Evolutionary conservation across 2,797 vertebrate genomes (phyloP).

Genomic region (Benthosema pterotum): DNA sequence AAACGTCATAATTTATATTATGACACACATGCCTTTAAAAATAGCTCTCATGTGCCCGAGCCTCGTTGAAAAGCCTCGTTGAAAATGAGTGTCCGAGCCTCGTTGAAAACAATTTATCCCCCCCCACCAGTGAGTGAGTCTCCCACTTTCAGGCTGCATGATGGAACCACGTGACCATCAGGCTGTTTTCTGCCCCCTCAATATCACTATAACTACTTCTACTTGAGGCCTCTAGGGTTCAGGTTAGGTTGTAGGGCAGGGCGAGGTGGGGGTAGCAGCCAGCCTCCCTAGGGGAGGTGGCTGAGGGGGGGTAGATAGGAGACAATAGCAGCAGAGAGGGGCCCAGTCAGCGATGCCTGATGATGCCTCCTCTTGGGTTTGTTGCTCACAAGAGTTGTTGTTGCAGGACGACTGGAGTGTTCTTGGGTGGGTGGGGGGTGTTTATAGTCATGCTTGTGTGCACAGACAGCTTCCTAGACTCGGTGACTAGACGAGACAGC

Average conservation of each 20-base stretch:
- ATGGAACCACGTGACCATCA: too few species aligned
- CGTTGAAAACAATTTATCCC: too few species aligned
- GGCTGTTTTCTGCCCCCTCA: too few species aligned
- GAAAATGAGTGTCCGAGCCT: too few species aligned
- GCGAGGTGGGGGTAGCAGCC: background rate
- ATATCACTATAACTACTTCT: too few species aligned
- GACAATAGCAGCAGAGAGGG: slow-evolving; percentile 45
- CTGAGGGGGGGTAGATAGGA: slow-evolving; percentile 9
- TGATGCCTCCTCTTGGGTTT: slow-evolving; percentile 25
- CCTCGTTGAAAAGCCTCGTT: too few species aligned
- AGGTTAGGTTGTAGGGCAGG: background rate
- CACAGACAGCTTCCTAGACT: slow-evolving; percentile 35
- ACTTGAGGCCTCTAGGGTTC: too few species aligned
- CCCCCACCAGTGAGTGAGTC: too few species aligned
- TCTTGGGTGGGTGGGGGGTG: background rate
- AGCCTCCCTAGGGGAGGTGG: background rate
- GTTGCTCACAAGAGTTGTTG: slow-evolving; percentile 39
- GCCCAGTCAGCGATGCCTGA: slow-evolving; percentile 53
- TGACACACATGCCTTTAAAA: too few species aligned
- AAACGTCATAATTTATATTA: too few species aligned
- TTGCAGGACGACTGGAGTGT: slow-evolving; percentile 1
- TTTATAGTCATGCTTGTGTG: slow-evolving; percentile 7
- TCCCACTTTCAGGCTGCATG: too few species aligned
- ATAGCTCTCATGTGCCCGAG: too few species aligned
- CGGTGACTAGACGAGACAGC: slow-evolving; percentile 42